These are phyloP conservation scores for Antennarius striatus DNA, from an alignment of 2,113 vertebrate genomes.

Conservation along the genomic window DNA sequence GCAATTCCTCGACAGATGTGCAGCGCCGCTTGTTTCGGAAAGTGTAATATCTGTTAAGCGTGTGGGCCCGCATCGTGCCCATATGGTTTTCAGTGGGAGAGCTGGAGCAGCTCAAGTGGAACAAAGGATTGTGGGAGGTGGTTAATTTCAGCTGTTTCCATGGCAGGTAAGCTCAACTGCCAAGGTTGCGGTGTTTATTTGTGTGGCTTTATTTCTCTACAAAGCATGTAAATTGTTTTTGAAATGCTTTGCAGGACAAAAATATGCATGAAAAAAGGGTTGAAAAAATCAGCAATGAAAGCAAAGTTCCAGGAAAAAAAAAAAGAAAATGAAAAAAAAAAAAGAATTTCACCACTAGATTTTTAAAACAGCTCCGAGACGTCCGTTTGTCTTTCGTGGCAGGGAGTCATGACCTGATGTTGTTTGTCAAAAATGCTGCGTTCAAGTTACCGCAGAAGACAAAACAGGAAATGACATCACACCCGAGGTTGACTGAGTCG, in stretches of 20 bases:
- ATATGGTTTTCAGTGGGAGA: conserved; percentile 50
- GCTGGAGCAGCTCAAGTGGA: conserved; percentile 42
- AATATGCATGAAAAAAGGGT: conserved; percentile 2
- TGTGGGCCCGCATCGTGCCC: conserved; percentile 30
- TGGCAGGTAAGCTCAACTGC: conserved; percentile 45
- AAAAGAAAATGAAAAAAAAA: conserved; percentile 12
- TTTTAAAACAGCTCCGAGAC: not conserved
- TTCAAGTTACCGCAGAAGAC: too few relatives aligned
- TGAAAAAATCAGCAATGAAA: too few relatives aligned
- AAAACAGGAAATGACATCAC: too few relatives aligned
- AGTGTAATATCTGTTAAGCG: conserved; percentile 53
- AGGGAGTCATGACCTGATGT: not conserved
- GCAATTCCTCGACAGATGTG: conserved; percentile 60
- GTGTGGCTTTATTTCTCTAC: conserved; percentile 30
- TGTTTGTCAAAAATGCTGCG: too few relatives aligned
- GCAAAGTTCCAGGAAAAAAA: conserved; percentile 1
- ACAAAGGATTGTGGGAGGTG: conserved; percentile 56
- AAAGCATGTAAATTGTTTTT: conserved; percentile 33
- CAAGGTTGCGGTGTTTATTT: conserved; percentile 44
- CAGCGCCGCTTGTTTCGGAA: conserved; percentile 31
- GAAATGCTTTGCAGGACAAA: conserved; percentile 37
- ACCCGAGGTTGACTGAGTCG: too few relatives aligned
- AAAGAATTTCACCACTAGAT: not conserved
- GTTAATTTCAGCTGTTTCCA: conserved; percentile 54
- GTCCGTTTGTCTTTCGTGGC: not conserved